These are phyloP conservation scores for Aphaenogaster floridana DNA, from an alignment of 1,140 invertebrate genomes.

Conservation along the genomic window DNA sequence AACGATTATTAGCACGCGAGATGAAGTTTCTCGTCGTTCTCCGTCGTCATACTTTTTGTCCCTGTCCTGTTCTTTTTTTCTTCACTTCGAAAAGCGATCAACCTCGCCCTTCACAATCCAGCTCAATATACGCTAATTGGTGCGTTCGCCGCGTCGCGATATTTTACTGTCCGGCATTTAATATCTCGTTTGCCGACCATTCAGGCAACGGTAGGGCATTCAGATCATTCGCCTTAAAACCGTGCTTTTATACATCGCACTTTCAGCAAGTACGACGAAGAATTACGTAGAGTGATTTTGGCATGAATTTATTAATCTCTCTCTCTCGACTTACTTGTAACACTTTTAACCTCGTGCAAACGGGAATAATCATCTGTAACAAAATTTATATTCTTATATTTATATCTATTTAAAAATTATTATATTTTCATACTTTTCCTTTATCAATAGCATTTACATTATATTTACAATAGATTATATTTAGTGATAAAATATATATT, in stretches of 20 bases:
- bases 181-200: conserved; percentile 71
- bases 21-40: conserved; percentile 39
- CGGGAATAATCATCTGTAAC: background rate
- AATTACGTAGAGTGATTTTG: conserved; percentile 1
- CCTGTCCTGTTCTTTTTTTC: too few relatives aligned
- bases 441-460: background rate
- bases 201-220: conserved; percentile 29
- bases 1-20: conserved; percentile 50
- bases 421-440: background rate
- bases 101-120: background rate
- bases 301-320: conserved; percentile 18
- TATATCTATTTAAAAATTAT: background rate
- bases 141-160: conserved; percentile 55
- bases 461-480: background rate
- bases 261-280: conserved; percentile 1
- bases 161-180: conserved; percentile 72
- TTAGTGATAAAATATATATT: background rate
- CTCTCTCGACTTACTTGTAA: background rate
- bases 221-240: conserved; percentile 16
- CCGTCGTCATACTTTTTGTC: background rate
- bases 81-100: conserved; percentile 3
- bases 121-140: conserved; percentile 69
- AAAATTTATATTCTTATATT: conserved; percentile 4
- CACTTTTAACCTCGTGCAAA: background rate
- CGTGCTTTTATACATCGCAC: background rate